Evolutionary conservation across 2,888 invertebrate genomes (phyloP), one percentile per base, ranked within the genome.

Genomic region (Hirtodrosophila duncani): DNA sequence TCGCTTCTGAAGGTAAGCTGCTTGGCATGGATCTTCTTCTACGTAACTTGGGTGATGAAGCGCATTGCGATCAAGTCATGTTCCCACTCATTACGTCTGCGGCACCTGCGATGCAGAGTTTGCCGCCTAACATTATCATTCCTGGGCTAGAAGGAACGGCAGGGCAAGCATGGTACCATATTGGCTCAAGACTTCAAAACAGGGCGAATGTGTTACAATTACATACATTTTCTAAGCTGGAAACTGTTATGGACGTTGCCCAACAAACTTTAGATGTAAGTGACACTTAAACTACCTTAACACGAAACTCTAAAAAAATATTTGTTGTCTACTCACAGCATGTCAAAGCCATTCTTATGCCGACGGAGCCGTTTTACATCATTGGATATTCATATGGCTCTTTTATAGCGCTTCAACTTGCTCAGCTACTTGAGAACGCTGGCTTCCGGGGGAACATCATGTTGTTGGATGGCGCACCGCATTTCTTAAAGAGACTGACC

Each of bases 321-420:
- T 23, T 1, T 33, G 23, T 23, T 30, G 6, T 16, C 11, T 2
- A 9, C 4, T 49, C 88, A 20, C 78, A 93, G 92, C 87, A 90
- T 66, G 88, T 93, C 6, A 88, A 89, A 26, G 88, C 89, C 7
- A 82, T 91, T n/a, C 87, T 89, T 6, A 90, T 82, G 29, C 51
- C 89, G 0, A 88, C 89, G 10, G 89, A 91, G 20, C 89, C 90
- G 0, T 97, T 93, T 87, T 90, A 90, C 50, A 83, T 98, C 1
- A 90, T 94, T 8, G 98, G 94, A 1, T 97, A 98, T 88, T 98
- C 98, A 8, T 97, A 92, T 81, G 98, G 98, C 30, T 88, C 92
- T 0, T 85, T 93, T 13, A 88, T 96, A 11, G 92, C 93, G 0
- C 86, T 97, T 45, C 94, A 96, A 83, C 87, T 97, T 51, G 93